These are phyloP conservation scores for Holothuria scabra DNA, from an alignment of 53 echinoderm and acorn worm species.

Conservation along the genomic window DNA sequence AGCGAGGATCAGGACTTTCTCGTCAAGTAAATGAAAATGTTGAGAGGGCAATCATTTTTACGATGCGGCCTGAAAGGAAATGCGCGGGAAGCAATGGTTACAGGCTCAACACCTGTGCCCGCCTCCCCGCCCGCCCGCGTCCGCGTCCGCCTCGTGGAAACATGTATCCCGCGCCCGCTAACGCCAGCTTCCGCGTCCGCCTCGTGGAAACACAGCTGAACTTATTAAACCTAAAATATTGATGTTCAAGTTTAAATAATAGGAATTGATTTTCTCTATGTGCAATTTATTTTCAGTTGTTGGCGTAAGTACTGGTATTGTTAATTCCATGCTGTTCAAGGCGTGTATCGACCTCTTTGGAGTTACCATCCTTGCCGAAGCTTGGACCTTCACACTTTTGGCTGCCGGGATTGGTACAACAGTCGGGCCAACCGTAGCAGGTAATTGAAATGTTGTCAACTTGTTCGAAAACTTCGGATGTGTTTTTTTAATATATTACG, in stretches of 20 bases:
- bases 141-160: background rate
- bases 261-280: background rate
- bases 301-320: conserved; percentile 78
- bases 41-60: no score
- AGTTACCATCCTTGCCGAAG: conserved; percentile 84
- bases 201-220: no score
- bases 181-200: background rate
- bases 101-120: no score
- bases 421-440: conserved; percentile 92
- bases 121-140: background rate
- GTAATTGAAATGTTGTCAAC: conserved; percentile 36
- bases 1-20: no score
- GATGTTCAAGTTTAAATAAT: no score
- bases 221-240: no score
- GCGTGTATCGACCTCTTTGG: conserved; percentile 92
- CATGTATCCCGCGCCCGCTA: no score
- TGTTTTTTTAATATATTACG: no score
- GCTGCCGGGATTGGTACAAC: conserved; percentile 89
- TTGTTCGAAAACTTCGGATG: no score
- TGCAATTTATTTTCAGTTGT: conserved; percentile 57
- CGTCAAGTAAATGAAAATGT: no score
- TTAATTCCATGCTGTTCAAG: conserved; percentile 94
- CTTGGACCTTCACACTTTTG: conserved; percentile 89
- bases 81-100: no score
- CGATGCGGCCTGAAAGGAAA: no score